These are phyloP conservation scores for Panonychus citri DNA, from an alignment of 1,140 invertebrate genomes.

Conservation along the genomic window DNA sequence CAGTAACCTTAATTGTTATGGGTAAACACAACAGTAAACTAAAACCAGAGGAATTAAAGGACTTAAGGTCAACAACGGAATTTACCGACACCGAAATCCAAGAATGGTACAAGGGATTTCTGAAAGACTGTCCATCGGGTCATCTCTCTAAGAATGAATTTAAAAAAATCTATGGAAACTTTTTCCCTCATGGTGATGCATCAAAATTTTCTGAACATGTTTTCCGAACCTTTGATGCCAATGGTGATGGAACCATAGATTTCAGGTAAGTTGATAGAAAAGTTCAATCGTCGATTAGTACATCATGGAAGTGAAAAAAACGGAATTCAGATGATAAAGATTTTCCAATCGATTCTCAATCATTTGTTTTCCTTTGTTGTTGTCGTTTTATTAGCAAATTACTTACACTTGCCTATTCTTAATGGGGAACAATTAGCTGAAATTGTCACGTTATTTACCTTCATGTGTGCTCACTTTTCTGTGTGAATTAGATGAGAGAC, in stretches of 20 bases:
- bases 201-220: slow-evolving; percentile 98
- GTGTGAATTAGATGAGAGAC: background rate
- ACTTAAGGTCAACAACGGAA: slow-evolving; percentile 12
- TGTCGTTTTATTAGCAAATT: too few species aligned
- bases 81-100: slow-evolving; percentile 11
- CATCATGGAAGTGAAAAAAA: too few species aligned
- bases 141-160: slow-evolving; percentile 90
- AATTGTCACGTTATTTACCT: background rate
- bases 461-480: too few species aligned
- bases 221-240: slow-evolving; percentile 91
- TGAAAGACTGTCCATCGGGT: slow-evolving; percentile 76
- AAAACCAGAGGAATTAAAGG: slow-evolving; percentile 9
- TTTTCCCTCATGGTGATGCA: slow-evolving; percentile 88
- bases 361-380: too few species aligned
- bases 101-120: slow-evolving; percentile 33
- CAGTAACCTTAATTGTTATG: too few species aligned
- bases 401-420: too few species aligned
- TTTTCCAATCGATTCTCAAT: too few species aligned
- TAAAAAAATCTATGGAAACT: slow-evolving; percentile 96
- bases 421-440: too few species aligned
- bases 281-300: background rate
- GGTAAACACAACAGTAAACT: slow-evolving; percentile 9
- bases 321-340: too few species aligned
- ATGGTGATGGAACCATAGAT: slow-evolving; percentile 88
- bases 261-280: slow-evolving; percentile 34